These are phyloP conservation scores for Temnothorax ravouxi DNA, from an alignment of 2,888 invertebrate genomes.

Conservation along the genomic window DNA sequence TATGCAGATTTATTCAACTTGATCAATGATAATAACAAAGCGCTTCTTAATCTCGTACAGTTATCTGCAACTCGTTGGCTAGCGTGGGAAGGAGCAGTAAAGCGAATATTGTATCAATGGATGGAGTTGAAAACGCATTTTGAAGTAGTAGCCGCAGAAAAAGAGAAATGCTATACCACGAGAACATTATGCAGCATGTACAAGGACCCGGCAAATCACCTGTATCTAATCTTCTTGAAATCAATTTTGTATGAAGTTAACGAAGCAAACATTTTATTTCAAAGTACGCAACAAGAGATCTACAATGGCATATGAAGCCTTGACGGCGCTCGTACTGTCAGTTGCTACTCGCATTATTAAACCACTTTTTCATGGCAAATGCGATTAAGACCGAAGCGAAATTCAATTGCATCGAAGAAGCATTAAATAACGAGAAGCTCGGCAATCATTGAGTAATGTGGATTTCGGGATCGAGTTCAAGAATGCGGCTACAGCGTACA, in stretches of 20 bases:
- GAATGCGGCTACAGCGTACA: not conserved
- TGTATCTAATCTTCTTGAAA: not conserved
- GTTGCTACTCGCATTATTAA: conserved; percentile 8
- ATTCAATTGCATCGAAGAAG: not conserved
- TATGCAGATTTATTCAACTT: not conserved
- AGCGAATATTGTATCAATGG: not conserved
- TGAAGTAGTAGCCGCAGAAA: not conserved
- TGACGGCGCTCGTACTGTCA: not conserved
- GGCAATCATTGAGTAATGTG: not conserved
- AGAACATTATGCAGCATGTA: not conserved
- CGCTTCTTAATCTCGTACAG: not conserved
- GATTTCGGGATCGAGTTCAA: not conserved
- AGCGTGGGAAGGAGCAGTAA: not conserved
- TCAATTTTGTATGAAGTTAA: not conserved
- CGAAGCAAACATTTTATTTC: not conserved
- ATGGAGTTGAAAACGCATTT: not conserved
- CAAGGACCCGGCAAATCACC: not conserved
- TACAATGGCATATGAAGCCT: not conserved
- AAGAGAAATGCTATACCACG: conserved; percentile 1
- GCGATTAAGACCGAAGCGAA: not conserved
- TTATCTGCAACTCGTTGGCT: not conserved
- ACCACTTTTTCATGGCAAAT: not conserved
- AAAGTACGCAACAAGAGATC: not conserved
- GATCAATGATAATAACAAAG: not conserved
- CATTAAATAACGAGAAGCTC: not conserved